Conservation (phyloP, 2,888 invertebrate genomes). For the Drosophila monieri region DNA sequence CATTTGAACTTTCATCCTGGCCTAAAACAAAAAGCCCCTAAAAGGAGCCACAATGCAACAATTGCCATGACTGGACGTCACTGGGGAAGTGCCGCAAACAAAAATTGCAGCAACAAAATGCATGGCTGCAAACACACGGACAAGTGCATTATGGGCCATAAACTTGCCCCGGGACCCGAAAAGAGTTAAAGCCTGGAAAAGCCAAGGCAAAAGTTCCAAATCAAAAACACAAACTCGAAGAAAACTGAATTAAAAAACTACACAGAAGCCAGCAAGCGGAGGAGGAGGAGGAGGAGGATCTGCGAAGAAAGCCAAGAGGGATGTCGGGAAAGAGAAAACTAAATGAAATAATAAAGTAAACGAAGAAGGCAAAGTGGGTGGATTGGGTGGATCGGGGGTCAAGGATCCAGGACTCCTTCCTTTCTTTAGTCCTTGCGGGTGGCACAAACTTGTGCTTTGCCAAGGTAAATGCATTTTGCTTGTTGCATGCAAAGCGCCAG, state of each 20-base stretch:
- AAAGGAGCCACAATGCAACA: constrained; percentile 25
- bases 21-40: constrained; percentile 6
- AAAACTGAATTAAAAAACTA: constrained; percentile 48
- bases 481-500: constrained; percentile 69
- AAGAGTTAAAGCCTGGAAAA: constrained; percentile 47
- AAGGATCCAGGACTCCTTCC: constrained; percentile 19
- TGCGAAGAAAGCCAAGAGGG: neutral
- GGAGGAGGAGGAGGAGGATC: neutral
- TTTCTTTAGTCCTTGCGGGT: constrained; percentile 6
- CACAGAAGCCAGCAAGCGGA: constrained; percentile 31
- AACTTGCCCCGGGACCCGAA: constrained; percentile 51
- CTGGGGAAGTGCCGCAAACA: constrained; percentile 33
- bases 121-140: constrained; percentile 20
- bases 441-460: constrained; percentile 47
- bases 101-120: constrained; percentile 8
- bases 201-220: constrained; percentile 66
- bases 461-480: constrained; percentile 73
- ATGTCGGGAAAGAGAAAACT: constrained; percentile 51
- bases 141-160: constrained; percentile 63
- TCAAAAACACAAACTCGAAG: constrained; percentile 71
- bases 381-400: neutral
- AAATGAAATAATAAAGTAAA: constrained; percentile 76
- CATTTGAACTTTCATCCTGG: constrained; percentile 8
- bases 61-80: constrained; percentile 26
- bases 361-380: constrained; percentile 18